A percentile compares a stretch with the other conserved stretches of the same genome.
These are phyloP conservation scores for Glaucomys volans DNA, from an alignment of 2,113 vertebrate species.

Conservation along the genomic window DNA sequence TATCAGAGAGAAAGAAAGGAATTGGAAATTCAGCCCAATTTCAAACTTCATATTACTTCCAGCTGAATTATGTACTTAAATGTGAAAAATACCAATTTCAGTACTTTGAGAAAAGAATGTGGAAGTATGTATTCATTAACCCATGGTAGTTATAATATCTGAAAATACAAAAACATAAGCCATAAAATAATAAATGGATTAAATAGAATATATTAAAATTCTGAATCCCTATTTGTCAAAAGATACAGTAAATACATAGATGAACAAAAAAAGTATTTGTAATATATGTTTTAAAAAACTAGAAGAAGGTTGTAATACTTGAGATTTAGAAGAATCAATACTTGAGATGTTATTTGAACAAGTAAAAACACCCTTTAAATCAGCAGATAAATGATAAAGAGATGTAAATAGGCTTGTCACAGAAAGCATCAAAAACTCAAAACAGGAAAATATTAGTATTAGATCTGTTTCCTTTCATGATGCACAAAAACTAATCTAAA, in stretches of 20 bases:
- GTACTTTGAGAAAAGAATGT: background rate
- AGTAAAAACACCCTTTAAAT: background rate
- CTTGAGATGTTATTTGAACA: background rate
- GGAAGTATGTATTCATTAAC: background rate
- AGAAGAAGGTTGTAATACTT: no score
- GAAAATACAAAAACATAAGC: background rate
- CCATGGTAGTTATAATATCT: no score
- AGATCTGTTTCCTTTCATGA: no score
- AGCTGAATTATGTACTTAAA: background rate
- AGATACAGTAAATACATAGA: background rate
- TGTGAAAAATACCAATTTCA: background rate
- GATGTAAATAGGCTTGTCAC: background rate
- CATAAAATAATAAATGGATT: background rate
- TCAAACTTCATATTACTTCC: background rate
- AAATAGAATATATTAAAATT: background rate
- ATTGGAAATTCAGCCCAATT: background rate
- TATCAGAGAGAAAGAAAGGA: background rate
- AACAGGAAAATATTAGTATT: no score
- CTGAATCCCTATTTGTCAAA: background rate
- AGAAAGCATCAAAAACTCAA: background rate
- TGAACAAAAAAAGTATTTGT: background rate
- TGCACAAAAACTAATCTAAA: no score
- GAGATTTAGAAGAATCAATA: no score
- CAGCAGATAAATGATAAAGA: background rate
- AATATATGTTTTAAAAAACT: background rate